A percentile compares a stretch with the other conserved stretches of the same genome.
phyloP scores from a whole-genome alignment of 2,888 invertebrate genomes.

The Drosophila birchii region DNA sequence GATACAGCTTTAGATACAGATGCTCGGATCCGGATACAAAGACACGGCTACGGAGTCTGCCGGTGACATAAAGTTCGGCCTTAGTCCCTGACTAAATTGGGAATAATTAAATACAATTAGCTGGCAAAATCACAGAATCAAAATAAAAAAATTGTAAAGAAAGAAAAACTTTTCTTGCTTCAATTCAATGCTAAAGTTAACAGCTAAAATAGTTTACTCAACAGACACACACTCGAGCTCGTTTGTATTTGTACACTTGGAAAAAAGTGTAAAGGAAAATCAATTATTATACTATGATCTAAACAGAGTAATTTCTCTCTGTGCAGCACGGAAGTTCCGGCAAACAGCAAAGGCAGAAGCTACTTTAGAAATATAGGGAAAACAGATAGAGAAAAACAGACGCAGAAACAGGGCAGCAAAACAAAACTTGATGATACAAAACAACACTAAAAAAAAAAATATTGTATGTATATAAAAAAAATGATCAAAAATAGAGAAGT shows the following conservation, averaged over 20 bases:
- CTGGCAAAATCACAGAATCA: conserved; percentile 26
- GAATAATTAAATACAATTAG: conserved; percentile 75
- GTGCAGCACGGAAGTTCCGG: conserved; percentile 23
- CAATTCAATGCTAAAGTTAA: conserved; percentile 62
- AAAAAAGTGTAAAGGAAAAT: not conserved
- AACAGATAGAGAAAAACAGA: not conserved
- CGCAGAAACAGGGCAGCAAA: conserved; percentile 20
- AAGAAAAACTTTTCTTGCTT: conserved; percentile 30
- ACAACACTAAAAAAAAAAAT: not conserved
- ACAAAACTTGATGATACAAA: conserved; percentile 20
- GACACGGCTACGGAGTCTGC: conserved; percentile 12
- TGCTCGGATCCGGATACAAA: not conserved
- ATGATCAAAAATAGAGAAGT: not conserved
- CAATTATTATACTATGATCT: not conserved
- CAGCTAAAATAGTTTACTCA: conserved; percentile 54
- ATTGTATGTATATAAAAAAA: not conserved
- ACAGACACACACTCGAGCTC: conserved; percentile 6
- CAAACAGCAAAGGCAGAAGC: conserved; percentile 3
- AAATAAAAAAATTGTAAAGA: conserved; percentile 1
- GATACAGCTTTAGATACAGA: not conserved
- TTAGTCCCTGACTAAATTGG: conserved; percentile 62
- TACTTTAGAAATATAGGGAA: not conserved
- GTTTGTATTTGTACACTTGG: not conserved
- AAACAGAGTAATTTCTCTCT: not conserved
- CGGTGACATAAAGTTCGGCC: conserved; percentile 43